These are phyloP conservation scores for Papilio gigon DNA, from an alignment of 2,888 invertebrate species.

Conservation along the genomic window DNA sequence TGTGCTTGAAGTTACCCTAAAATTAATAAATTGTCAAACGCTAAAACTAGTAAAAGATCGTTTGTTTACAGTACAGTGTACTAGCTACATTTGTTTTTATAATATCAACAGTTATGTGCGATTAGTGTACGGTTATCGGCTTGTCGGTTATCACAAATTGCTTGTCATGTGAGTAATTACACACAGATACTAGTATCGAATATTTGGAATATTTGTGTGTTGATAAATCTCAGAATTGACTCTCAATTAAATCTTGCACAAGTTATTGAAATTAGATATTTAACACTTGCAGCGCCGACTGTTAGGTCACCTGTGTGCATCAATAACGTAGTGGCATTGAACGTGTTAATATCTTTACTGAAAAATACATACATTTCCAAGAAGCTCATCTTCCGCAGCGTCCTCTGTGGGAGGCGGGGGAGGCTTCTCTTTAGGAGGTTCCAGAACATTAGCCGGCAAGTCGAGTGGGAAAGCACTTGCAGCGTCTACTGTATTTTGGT, in stretches of 20 bases:
- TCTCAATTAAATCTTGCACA: background rate
- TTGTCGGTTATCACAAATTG: slow-evolving; percentile 13
- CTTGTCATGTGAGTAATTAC: slow-evolving; percentile 13
- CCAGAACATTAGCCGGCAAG: slow-evolving; percentile 82
- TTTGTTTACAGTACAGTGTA: no score
- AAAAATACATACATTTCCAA: slow-evolving; percentile 70
- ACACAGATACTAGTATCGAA: background rate
- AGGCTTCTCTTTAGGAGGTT: slow-evolving; percentile 93
- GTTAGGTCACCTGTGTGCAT: background rate
- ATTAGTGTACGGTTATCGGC: background rate
- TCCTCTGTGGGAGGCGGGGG: slow-evolving; percentile 89
- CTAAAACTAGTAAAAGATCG: background rate
- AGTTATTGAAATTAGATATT: background rate
- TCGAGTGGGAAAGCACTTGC: slow-evolving; percentile 79
- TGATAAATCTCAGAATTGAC: background rate
- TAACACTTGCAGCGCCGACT: background rate
- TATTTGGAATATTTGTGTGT: background rate
- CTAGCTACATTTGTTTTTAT: background rate
- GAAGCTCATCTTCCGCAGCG: slow-evolving; percentile 68
- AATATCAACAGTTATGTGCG: background rate
- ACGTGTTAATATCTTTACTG: background rate
- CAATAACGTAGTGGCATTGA: background rate
- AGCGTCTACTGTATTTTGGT: slow-evolving; percentile 64
- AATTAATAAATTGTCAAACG: slow-evolving; percentile 40
- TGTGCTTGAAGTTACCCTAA: slow-evolving; percentile 85